Evolutionary conservation across 2,797 vertebrate genomes (phyloP), one percentile per base, ranked within the genome.

Genomic region (Propithecus deckenii): DNA sequence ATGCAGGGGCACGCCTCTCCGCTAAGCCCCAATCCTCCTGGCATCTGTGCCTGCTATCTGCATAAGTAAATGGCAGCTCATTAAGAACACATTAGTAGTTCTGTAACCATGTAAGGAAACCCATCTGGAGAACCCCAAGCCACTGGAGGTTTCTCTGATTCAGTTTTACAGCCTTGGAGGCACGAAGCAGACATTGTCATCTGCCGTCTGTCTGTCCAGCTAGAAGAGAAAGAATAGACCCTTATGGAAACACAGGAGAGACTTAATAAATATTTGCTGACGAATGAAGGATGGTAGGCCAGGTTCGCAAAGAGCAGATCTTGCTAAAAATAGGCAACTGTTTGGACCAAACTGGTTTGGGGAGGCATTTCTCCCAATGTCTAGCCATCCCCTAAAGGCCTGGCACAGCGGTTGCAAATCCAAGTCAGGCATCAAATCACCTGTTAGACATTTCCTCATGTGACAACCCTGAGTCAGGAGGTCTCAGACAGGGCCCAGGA

Each of bases 1-100:
- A n/a, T 46, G 67, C 92, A 93, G 95, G 86, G 79, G 48, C 90
- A 84, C 0, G 14, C 50, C 20, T 75, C 86, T 80, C 94, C 7
- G 46, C 71, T 35, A 23, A 85, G 23, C 78, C 86, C 90, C 61
- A 35, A 7, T 61, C 63, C 90, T 80, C 87, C 90, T 84, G 94
- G 96, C 95, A 92, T 91, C 90, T 83, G 81, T 23, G 86, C 91
- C 83, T 69, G 57, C 69, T 55, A 96, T 98, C 91, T 97, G 96
- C 97, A 96, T 97, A 96, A 97, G 96, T 97, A 97, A 97, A 95
- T 92, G 92, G 94, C 80, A 97, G 94, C 92, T 98, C 94, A 93
- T 98, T 98, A 97, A 87, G 95, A 96, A 94, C 88, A 91, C 94
- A 96, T 97, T 97, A 95, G 90, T 57, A n/a, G 69, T 72, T 90